Evolutionary conservation across 2,797 vertebrate genomes (phyloP), one percentile per base, ranked within the genome.

Genomic region (Bryconaethiops microstoma): DNA sequence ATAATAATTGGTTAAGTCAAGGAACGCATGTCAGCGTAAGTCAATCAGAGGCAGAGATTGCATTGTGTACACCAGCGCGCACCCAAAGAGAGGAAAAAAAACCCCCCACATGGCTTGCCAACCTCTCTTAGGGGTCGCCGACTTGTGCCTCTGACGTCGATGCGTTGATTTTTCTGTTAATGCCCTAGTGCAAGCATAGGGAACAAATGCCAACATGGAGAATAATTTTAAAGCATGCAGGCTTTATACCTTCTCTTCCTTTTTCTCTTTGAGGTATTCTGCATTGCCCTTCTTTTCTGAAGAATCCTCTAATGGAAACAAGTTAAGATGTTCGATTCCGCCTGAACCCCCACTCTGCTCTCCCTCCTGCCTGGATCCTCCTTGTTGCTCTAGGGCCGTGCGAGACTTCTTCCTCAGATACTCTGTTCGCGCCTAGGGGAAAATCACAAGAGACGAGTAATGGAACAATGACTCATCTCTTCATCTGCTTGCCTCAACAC

Each of bases 261-360:
- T 94, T 85, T 97, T 97, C 72, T 98, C 97, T 76, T 90, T 94
- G n/a, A 96, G 93, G 0, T 97, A 95, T 40, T 97, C 96, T 67
- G 90, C 92, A 40, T 97, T 98, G 59, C 95, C 92, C 17, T 90
- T 91, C 85, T 92, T 94, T 80, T 91, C 91, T 0, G 92, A 92
- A 0, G 92, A 93, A 74, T 90, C 95, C 72, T 97, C 94, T 77
- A 95, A 60, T 77, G 92, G 93, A 74, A 98, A 97, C 48, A 97
- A 93, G 87, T 97, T 95, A n/a, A 97, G 90, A 16, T 96, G 95
- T 82, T 87, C 90, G 67, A 86, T 78, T 35, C 19, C 81, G 57
- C 75, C 80, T 42, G 6, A 82, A 76, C 12, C 79, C 23, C 74
- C 23, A 16, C 17, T 3, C 5, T 57, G 62, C 67, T 83, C 79